Percentiles rank a stretch among this genome's conserved stretches.
phyloP scores from a whole-genome alignment of 1,140 invertebrate species.

The Plectus sambesii region DNA sequence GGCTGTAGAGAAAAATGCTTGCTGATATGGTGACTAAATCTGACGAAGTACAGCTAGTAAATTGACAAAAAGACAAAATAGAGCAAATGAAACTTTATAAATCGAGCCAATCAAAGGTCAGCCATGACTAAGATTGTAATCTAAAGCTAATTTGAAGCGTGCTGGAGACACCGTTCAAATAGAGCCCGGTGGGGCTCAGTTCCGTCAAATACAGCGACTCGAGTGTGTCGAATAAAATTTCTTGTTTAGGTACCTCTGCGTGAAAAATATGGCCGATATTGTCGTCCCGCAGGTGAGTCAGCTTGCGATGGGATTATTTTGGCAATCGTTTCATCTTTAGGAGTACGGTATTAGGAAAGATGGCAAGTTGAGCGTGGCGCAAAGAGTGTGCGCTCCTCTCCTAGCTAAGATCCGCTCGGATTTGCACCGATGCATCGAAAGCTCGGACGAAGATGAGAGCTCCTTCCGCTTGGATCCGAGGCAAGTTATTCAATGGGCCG shows the following conservation, averaged over 20 bases:
- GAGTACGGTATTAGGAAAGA: constrained; percentile 91
- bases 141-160: no score
- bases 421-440: constrained; percentile 57
- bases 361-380: constrained; percentile 90
- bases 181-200: background rate
- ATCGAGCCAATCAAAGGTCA: no score
- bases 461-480: constrained; percentile 89
- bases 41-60: no score
- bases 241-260: constrained; percentile 54
- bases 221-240: background rate
- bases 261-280: constrained; percentile 81
- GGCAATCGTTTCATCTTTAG: constrained; percentile 48
- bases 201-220: background rate
- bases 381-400: constrained; percentile 90
- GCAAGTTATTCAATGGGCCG: constrained; percentile 47
- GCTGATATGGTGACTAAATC: no score
- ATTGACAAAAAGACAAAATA: no score
- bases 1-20: no score
- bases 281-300: constrained; percentile 81
- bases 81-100: no score
- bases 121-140: no score
- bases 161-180: no score
- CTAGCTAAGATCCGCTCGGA: constrained; percentile 91
- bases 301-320: background rate
- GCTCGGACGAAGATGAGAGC: constrained; percentile 56